Evolutionary conservation across 2,888 invertebrate species (phyloP), one percentile per base, ranked within the genome.

Genomic region (Sclerodermus sp.): DNA sequence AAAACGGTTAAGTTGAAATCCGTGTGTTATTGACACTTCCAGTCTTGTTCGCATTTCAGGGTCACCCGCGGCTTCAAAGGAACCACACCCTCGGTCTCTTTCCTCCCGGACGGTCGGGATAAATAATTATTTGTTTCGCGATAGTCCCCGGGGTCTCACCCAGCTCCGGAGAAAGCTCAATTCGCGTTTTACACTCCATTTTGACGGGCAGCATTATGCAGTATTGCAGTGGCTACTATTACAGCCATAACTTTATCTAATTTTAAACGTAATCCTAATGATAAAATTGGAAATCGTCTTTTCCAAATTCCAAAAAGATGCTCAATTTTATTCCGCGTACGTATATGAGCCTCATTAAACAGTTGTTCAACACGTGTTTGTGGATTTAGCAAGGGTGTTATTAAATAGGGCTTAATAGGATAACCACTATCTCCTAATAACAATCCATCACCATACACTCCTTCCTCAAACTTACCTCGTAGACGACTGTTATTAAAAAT

Each of bases 241-340:
- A 42, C 6, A 42, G n/a, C 31, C 42, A 42, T 42, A 30, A 42
- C 42, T 42, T 42, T 42, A 15, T 42, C 10, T 16, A 42, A 44
- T 36, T 44, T 15, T 5, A 18, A 12, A 44, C 34, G 41, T 41
- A 41, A 8, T 5, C 41, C 18, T 34, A 43, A 43, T 43, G 43
- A 18, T 32, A 43, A 43, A 43, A 43, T 5, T 17, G 32, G 34
- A 32, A 43, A 43, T 17, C 34, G 34, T 43, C 34, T 43, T 32
- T 43, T 43, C 43, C 43, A 43, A 32, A 43, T 43, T 43, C 34
- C 43, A 8, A 43, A 43, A 17, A 43, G 34, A 4, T 32, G 43
- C 8, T 30, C 43, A 34, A 43, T 43, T 43, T n/a, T 43, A 43
- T 43, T 43, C 17, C 43, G 16, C 1, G 43, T 43, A 17, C 34